Percentiles rank a stretch among this genome's conserved stretches.
These are phyloP conservation scores for Meandrina meandrites DNA, from an alignment of 92 coral and sea anemone genomes.

Conservation along the genomic window DNA sequence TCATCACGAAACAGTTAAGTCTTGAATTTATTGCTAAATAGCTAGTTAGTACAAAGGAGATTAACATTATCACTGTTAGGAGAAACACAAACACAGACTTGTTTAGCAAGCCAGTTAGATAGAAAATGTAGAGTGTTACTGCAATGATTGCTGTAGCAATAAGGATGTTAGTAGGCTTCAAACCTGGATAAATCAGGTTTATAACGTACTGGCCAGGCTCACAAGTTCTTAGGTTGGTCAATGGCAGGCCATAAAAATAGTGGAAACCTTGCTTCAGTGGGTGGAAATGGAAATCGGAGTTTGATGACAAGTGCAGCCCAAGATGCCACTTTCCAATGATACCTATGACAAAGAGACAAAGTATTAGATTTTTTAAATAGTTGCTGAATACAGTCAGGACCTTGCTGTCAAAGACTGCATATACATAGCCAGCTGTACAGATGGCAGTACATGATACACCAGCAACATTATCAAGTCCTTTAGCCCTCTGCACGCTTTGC, in stretches of 20 bases:
- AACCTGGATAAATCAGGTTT: slow-evolving; percentile 51
- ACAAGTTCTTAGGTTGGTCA: slow-evolving; percentile 66
- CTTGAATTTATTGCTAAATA: neutral
- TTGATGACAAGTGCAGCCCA: slow-evolving; percentile 68
- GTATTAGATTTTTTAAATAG: neutral
- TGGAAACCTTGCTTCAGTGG: slow-evolving; percentile 88
- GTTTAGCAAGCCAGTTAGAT: slow-evolving; percentile 30
- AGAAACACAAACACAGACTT: slow-evolving; percentile 15
- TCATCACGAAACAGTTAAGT: slow-evolving; percentile 67
- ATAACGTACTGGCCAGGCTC: slow-evolving; percentile 48
- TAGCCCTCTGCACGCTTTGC: too few species aligned
- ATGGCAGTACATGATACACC: too few species aligned
- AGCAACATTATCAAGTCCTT: too few species aligned
- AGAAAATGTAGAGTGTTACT: slow-evolving; percentile 39
- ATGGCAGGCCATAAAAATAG: slow-evolving; percentile 77
- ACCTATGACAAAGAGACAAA: slow-evolving; percentile 34
- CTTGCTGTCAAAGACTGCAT: too few species aligned
- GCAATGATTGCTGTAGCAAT: slow-evolving; percentile 36
- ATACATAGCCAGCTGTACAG: too few species aligned
- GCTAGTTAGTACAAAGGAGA: neutral
- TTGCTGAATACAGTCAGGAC: neutral
- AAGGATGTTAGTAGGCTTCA: slow-evolving; percentile 31
- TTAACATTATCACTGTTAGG: neutral
- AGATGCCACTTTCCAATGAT: slow-evolving; percentile 93
- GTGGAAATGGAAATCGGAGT: slow-evolving; percentile 67